Conservation (phyloP, 1,140 invertebrate genomes). For the Metopolophium dirhodum region DNA sequence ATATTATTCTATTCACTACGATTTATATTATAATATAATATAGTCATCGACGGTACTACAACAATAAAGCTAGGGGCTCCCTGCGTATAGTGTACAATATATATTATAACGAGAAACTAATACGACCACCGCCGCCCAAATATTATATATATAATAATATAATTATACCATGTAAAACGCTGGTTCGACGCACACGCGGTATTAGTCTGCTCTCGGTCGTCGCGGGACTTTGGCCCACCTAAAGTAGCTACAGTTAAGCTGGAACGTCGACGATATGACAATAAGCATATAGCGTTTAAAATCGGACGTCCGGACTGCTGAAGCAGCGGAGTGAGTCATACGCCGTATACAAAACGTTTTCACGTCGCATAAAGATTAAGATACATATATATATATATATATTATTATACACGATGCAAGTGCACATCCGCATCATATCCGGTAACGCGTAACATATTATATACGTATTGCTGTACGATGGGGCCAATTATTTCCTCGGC, state of each 20-base stretch:
- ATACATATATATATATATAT: not conserved
- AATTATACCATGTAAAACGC: not conserved
- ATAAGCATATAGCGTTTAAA: not conserved
- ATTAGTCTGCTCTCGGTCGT: not conserved
- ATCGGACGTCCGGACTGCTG: not conserved
- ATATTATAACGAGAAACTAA: not conserved
- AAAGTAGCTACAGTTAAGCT: not conserved
- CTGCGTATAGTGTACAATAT: not conserved
- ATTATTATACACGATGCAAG: not conserved
- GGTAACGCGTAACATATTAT: not conserved
- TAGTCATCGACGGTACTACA: not conserved
- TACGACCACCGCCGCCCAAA: not conserved
- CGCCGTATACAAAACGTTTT: not conserved
- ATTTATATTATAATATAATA: not conserved
- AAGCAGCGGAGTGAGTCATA: not conserved
- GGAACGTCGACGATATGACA: not conserved
- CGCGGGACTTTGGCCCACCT: not conserved
- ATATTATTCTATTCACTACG: not conserved
- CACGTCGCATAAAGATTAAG: not conserved
- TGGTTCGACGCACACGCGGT: not conserved
- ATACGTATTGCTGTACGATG: not conserved
- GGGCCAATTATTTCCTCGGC: slow-evolving; percentile 12
- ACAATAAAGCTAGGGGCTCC: not conserved
- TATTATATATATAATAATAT: not conserved
- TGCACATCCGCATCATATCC: slow-evolving; percentile 2